Evolutionary conservation across 2,888 invertebrate genomes (phyloP), one percentile per base, ranked within the genome.

Genomic region (Amblyteles armatorius): DNA sequence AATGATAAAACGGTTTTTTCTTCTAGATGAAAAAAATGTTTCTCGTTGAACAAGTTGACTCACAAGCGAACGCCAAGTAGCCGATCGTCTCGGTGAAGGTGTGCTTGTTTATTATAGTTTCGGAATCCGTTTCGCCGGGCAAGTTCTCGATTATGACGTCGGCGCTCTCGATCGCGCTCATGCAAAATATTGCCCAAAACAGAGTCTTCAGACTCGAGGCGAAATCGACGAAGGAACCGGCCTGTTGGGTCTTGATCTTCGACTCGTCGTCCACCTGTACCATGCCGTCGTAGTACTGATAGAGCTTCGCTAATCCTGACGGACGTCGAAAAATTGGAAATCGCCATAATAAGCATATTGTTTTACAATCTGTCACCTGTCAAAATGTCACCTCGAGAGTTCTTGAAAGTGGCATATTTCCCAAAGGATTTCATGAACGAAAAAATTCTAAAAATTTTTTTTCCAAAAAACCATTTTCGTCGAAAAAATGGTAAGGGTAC

Each of bases 141-240:
- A 95, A 90, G 90, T 96, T 96, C 89, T 96, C 96, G 40, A 96
- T 95, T 11, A 96, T 94, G 16, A 96, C 96, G 87, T 96, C 96
- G 0, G 96, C 96, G 44, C 95, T 95, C 88, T 96, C 95, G 80
- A 96, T 92, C 0, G 96, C 95, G 0, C 96, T 95, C 96, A 96
- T 96, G 88, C 96, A 96, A 89, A 96, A 96, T 33, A 97, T 92
- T 0, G 96, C 96, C 96, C 96, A 97, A 91, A 96, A 97, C 76
- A 96, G 94, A 0, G 96, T 96, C 88, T 96, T 96, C 68, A 96
- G 89, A 0, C 96, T 95, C 16, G 95, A 94, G 4, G 93, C 86
- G 65, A 96, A 94, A 88, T 95, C 95, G 9, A 96, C 95, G 91
- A 96, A 96, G 0, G 95, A 96, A 2, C 95, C 94, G 3, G 94